Percentiles rank a stretch among this genome's conserved stretches.
These are phyloP conservation scores for Pampusana beccarii DNA, from an alignment of 2,113 vertebrate genomes.

Conservation along the genomic window DNA sequence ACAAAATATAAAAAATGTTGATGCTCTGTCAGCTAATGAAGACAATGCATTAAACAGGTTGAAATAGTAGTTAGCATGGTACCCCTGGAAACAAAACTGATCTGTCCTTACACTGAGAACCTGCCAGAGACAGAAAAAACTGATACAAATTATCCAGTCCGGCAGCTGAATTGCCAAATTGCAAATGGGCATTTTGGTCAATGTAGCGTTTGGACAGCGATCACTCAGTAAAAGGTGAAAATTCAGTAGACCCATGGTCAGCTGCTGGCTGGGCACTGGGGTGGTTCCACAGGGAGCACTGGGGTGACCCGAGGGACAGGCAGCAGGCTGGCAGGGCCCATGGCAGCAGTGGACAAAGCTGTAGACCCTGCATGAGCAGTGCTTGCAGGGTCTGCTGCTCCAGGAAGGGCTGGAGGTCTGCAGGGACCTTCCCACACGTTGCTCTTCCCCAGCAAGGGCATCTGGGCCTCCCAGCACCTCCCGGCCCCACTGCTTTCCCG, in stretches of 20 bases:
- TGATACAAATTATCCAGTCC: not conserved
- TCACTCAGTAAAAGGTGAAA: not conserved
- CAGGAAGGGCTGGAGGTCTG: not conserved
- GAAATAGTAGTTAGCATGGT: not conserved
- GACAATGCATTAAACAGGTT: not conserved
- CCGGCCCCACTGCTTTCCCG: not conserved
- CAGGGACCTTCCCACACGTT: not conserved
- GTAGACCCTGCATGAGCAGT: not conserved
- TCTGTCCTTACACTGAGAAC: not conserved
- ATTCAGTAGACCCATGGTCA: not conserved
- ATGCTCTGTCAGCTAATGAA: not conserved
- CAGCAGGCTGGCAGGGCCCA: not conserved
- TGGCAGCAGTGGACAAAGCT: not conserved
- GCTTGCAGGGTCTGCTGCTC: not conserved
- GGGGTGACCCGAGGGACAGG: rapidly evolving
- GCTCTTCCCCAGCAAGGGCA: not conserved
- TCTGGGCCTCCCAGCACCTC: rapidly evolving
- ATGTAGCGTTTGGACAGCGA: not conserved
- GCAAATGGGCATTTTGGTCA: not conserved
- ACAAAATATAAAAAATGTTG: not conserved
- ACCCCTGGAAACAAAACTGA: not conserved
- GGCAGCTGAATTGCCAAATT: not conserved
- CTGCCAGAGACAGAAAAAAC: not conserved
- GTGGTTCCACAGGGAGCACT: too few relatives aligned
- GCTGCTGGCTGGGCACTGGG: not conserved